phyloP scores from a whole-genome alignment of 2,113 vertebrate species.

The Dissostichus mawsoni region DNA sequence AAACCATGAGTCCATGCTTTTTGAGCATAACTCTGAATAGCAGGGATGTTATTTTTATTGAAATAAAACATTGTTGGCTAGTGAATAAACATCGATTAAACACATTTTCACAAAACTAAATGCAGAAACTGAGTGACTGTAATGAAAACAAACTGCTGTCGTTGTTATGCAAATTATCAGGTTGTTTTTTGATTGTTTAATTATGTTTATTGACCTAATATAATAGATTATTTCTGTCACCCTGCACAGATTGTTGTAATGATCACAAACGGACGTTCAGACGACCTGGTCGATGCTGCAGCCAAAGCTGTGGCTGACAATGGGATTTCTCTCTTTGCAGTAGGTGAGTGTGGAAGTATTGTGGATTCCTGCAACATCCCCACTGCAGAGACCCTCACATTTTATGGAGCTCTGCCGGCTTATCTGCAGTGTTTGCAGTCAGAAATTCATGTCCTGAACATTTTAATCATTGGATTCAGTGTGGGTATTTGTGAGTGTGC shows the following conservation, averaged over 20 bases:
- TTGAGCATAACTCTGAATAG: conserved; percentile 1
- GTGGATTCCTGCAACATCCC: conserved; percentile 58
- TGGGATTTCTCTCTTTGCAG: conserved; percentile 88
- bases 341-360: conserved; percentile 83
- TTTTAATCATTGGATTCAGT: conserved; percentile 63
- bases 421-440: conserved; percentile 68
- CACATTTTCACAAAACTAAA: neutral
- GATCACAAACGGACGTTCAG: conserved; percentile 87
- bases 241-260: conserved; percentile 84
- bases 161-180: neutral
- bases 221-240: neutral
- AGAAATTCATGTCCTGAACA: conserved; percentile 65
- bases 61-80: conserved; percentile 5
- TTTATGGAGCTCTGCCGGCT: conserved; percentile 52
- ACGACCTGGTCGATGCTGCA: conserved; percentile 80
- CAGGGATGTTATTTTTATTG: conserved; percentile 3
- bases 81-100: conserved; percentile 23
- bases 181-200: neutral
- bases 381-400: conserved; percentile 56
- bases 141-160: neutral
- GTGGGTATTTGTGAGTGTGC: conserved; percentile 35
- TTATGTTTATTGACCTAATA: neutral
- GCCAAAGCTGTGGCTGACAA: conserved; percentile 79
- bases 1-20: conserved; percentile 46
- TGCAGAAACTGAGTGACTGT: conserved; percentile 2